phyloP scores from a whole-genome alignment of 2,113 vertebrate species.

The Bubo scandiacus region DNA sequence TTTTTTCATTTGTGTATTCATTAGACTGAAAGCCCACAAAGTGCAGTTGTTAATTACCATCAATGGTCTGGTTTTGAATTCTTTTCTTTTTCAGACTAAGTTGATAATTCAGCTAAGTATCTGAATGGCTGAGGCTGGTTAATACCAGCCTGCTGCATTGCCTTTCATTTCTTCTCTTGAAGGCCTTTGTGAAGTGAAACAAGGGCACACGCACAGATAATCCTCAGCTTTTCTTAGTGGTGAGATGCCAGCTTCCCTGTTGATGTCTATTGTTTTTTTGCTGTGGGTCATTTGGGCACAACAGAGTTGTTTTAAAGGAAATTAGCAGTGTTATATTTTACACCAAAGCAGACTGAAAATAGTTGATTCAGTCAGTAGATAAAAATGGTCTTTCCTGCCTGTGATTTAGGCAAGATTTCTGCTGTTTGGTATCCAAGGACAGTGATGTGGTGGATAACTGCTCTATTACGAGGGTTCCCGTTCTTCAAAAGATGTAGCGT shows the following conservation, averaged over 20 bases:
- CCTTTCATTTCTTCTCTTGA: conserved; percentile 7
- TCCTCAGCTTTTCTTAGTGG: not conserved
- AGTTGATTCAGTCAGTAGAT: not conserved
- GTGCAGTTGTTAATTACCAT: conserved; percentile 61
- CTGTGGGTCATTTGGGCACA: not conserved
- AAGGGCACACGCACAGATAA: not conserved
- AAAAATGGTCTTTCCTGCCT: not conserved
- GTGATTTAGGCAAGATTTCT: not conserved
- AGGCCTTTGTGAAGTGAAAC: not conserved
- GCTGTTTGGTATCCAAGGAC: not conserved
- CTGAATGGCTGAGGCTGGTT: conserved; percentile 35
- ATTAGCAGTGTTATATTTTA: not conserved
- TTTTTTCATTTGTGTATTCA: conserved; percentile 60
- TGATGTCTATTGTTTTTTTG: accelerated
- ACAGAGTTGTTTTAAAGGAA: not conserved
- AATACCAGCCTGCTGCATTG: conserved; percentile 4
- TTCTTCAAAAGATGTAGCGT: not conserved
- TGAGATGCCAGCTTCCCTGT: not conserved
- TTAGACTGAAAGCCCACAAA: conserved; percentile 60
- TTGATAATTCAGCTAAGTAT: conserved; percentile 44
- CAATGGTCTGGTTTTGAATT: conserved; percentile 36
- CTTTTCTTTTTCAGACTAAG: conserved; percentile 1
- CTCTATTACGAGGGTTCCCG: not conserved
- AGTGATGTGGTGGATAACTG: not conserved
- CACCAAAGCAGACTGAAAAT: not conserved